These are phyloP conservation scores for Pantherophis vulpinus DNA, from an alignment of 2,797 vertebrate species.

Conservation along the genomic window DNA sequence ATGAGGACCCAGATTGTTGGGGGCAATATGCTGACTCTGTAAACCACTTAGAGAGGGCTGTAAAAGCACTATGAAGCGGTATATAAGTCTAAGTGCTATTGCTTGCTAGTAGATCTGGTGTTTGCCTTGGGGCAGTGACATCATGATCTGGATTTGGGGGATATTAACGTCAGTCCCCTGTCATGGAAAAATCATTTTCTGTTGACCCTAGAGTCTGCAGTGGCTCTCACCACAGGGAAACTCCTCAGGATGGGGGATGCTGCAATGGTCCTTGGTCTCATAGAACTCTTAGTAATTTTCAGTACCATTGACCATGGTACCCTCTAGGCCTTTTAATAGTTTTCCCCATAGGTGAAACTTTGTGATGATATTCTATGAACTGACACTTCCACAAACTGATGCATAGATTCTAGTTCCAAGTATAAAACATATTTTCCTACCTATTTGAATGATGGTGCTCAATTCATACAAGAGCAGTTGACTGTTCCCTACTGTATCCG, in stretches of 20 bases:
- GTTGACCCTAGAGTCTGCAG: background rate
- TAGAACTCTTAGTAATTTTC: background rate
- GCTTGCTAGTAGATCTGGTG: background rate
- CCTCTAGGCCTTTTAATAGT: background rate
- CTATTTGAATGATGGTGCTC: conserved; percentile 94
- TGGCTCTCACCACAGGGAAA: background rate
- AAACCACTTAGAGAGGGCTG: too few species aligned
- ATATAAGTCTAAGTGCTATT: too few species aligned
- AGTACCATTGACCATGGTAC: background rate
- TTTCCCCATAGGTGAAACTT: background rate
- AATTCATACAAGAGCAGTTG: conserved; percentile 94
- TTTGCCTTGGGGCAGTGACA: background rate
- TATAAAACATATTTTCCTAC: conserved; percentile 67
- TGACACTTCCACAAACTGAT: background rate
- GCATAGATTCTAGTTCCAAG: conserved; percentile 11
- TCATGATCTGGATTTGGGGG: background rate
- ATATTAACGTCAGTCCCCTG: background rate
- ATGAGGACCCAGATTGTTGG: too few species aligned
- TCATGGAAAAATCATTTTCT: background rate
- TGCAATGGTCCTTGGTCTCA: background rate
- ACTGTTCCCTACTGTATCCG: conserved; percentile 93
- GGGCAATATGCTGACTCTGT: too few species aligned
- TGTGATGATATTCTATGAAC: background rate
- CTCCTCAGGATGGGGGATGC: background rate
- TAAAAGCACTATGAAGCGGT: too few species aligned